Percentiles rank a stretch among this genome's conserved stretches.
These are phyloP conservation scores for Paramisgurnus dabryanus DNA, from an alignment of 2,113 vertebrate species.

Conservation along the genomic window DNA sequence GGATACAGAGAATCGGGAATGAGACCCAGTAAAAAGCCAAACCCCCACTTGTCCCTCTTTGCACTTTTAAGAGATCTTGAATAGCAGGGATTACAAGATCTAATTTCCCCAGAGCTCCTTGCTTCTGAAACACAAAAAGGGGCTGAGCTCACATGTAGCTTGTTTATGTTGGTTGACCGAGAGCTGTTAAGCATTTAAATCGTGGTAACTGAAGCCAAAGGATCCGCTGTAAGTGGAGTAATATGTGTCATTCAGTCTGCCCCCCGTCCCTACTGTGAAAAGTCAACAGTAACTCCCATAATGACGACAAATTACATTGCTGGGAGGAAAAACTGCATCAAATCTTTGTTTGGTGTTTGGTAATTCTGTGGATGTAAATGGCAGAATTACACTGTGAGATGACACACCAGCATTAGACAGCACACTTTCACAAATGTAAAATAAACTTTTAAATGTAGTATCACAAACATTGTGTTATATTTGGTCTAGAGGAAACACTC, in stretches of 20 bases:
- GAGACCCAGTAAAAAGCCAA: conserved; percentile 54
- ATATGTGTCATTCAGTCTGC: conserved; percentile 52
- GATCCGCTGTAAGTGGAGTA: conserved; percentile 50
- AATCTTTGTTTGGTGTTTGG: no score
- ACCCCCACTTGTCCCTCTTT: conserved; percentile 53
- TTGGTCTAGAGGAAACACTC: no score
- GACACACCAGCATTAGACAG: no score
- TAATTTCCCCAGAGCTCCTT: conserved; percentile 58
- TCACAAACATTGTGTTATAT: no score
- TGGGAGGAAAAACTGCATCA: no score
- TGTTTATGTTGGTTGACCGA: conserved; percentile 55
- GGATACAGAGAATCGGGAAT: conserved; percentile 33
- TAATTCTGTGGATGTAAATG: no score
- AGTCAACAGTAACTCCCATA: conserved; percentile 71
- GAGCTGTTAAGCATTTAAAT: conserved; percentile 58
- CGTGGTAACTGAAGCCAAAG: conserved; percentile 52
- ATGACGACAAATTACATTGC: conserved; percentile 45
- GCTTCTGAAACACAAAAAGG: conserved; percentile 50
- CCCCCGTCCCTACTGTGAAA: conserved; percentile 60
- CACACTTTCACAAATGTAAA: no score
- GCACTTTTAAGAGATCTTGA: conserved; percentile 58
- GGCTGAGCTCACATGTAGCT: conserved; percentile 25
- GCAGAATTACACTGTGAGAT: no score
- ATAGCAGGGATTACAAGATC: conserved; percentile 59
- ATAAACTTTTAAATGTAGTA: no score